These are phyloP conservation scores for Pelagia noctiluca DNA, from an alignment of 30 jellyfish, hydroid and myxozoan genomes.

Conservation along the genomic window DNA sequence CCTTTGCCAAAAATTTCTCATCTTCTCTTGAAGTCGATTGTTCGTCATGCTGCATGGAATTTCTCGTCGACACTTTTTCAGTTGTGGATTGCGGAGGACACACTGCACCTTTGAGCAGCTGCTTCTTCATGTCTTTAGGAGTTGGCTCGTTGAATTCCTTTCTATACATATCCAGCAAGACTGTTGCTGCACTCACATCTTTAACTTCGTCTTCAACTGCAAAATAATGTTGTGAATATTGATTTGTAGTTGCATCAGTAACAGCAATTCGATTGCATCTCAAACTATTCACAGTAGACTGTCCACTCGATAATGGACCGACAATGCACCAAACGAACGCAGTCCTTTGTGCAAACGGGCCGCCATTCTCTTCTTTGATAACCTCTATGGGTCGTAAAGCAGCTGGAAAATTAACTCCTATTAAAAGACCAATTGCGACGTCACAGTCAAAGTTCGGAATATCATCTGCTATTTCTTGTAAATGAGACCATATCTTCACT, in stretches of 20 bases:
- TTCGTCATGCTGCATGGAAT: too few species aligned
- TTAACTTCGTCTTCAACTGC: constrained; percentile 28
- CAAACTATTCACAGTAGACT: neutral
- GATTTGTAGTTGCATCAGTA: constrained; percentile 13
- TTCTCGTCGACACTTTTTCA: constrained; percentile 22
- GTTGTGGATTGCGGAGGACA: constrained; percentile 38
- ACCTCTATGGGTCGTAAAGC: constrained; percentile 41
- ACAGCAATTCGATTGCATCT: constrained; percentile 46
- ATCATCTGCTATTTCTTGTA: constrained; percentile 28
- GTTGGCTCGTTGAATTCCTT: constrained; percentile 47
- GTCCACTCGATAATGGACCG: constrained; percentile 26
- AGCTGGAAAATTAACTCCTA: constrained; percentile 54
- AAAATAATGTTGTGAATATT: constrained; percentile 29
- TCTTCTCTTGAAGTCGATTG: too few species aligned
- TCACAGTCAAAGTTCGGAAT: constrained; percentile 47
- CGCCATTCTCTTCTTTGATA: constrained; percentile 35
- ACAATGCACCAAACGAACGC: constrained; percentile 41
- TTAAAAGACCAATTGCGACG: constrained; percentile 37
- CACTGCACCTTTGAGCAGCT: too few species aligned
- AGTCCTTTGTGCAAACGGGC: constrained; percentile 52
- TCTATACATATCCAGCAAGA: constrained; percentile 14
- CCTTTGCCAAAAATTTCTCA: too few species aligned
- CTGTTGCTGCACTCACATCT: neutral
- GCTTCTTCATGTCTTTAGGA: too few species aligned
- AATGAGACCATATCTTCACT: constrained; percentile 8